Conservation (phyloP, 2,797 vertebrate species). For the Myotis daubentonii region DNA sequence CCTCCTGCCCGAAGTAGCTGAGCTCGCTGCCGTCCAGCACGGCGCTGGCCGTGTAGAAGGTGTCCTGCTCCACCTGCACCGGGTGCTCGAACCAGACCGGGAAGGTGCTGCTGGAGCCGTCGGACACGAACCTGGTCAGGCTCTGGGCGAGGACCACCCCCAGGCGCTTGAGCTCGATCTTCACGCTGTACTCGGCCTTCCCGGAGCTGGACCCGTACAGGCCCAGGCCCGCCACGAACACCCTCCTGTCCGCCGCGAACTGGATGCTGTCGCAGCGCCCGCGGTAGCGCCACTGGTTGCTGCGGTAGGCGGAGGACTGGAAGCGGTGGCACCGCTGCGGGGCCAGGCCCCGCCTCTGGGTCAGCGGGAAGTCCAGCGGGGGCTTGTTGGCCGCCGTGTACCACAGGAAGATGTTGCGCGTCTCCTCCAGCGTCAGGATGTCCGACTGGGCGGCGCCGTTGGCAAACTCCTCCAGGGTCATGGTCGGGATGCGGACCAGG, state of each 20-base stretch:
- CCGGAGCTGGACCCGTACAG: conserved; percentile 96
- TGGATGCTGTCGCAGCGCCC: conserved; percentile 99
- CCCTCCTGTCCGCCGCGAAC: conserved; percentile 95
- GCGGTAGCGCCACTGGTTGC: conserved; percentile 98
- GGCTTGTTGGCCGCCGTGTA: conserved; percentile 97
- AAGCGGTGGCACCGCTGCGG: conserved; percentile 96
- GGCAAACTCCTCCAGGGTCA: conserved; percentile 97
- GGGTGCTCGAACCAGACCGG: conserved; percentile 97
- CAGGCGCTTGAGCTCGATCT: conserved; percentile 96
- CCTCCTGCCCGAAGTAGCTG: conserved; percentile 99
- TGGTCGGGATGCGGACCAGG: conserved; percentile 94
- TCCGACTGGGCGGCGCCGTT: conserved; percentile 95
- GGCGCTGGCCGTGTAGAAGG: conserved; percentile 96
- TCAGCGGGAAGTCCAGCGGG: conserved; percentile 91
- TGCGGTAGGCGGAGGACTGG: conserved; percentile 95
- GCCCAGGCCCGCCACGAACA: conserved; percentile 95
- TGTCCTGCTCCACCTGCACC: conserved; percentile 96
- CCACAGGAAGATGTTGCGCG: conserved; percentile 97
- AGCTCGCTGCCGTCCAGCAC: conserved; percentile 97
- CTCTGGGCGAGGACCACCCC: conserved; percentile 93
- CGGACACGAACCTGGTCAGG: conserved; percentile 93
- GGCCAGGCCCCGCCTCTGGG: conserved; percentile 89
- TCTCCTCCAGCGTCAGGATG: conserved; percentile 96
- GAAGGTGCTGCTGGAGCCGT: conserved; percentile 96
- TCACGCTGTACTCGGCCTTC: conserved; percentile 94